Percentiles rank a stretch among this genome's conserved stretches.
Conservation (phyloP, 2,113 vertebrate species). For the Argyrosomus japonicus region DNA sequence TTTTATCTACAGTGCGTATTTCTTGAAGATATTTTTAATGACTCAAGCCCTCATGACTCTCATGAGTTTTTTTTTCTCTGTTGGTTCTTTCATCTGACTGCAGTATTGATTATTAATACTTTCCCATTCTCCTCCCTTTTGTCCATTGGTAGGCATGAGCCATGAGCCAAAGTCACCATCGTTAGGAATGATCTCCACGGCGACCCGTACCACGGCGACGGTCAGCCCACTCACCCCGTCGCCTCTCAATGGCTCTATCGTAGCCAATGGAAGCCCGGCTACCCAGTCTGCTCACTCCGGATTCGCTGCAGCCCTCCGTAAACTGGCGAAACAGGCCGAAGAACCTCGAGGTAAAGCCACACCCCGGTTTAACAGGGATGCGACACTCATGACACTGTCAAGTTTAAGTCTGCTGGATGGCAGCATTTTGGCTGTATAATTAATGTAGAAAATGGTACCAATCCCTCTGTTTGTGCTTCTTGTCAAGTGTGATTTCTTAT, state of each 20-base stretch:
- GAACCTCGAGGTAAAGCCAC: slow-evolving; percentile 92
- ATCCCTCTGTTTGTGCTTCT: neutral
- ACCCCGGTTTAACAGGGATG: neutral
- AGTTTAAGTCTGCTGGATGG: neutral
- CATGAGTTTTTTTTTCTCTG: neutral
- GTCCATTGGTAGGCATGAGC: slow-evolving; percentile 94
- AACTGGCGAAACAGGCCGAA: slow-evolving; percentile 99
- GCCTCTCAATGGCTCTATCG: slow-evolving; percentile 96
- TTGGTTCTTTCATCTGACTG: slow-evolving; percentile 17
- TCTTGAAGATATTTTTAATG: slow-evolving; percentile 16
- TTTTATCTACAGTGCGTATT: slow-evolving; percentile 9
- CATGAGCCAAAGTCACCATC: slow-evolving; percentile 99
- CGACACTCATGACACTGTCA: neutral
- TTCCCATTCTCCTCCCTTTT: slow-evolving; percentile 72
- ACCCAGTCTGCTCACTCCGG: slow-evolving; percentile 95
- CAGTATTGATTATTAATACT: slow-evolving; percentile 25
- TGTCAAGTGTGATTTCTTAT: neutral
- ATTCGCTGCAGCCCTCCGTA: slow-evolving; percentile 98
- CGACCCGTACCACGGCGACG: slow-evolving; percentile 97
- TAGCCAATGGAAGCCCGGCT: slow-evolving; percentile 96
- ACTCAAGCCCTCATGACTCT: neutral
- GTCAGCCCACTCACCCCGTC: slow-evolving; percentile 98
- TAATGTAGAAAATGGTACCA: neutral
- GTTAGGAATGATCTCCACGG: slow-evolving; percentile 99
- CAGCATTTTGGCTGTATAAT: neutral